Evolutionary conservation across 2,888 invertebrate genomes (phyloP), one percentile per base, ranked within the genome.

Genomic region (Mythimna albipuncta): DNA sequence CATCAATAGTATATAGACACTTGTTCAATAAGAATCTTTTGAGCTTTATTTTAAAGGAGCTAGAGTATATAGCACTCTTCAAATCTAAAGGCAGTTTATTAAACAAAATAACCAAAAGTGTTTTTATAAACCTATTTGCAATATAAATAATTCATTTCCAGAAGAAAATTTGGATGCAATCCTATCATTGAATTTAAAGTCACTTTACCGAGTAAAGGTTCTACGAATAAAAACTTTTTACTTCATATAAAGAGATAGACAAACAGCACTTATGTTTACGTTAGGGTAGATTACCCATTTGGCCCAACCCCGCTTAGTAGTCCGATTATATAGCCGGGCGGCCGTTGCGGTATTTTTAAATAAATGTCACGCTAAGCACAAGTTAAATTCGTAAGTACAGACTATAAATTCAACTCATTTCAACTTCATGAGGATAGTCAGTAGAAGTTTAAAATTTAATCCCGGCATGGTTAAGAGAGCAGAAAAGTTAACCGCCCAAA

Each of bases 381-480:
- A 88, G 85, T 84, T 86, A 87, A 89, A 89, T 89, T 89, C 87
- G 80, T 86, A 88, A 90, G 87, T 89, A 88, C 87, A 89, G 87
- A 88, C 88, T 90, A 91, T 92, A 93, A 93, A 93, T 93, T 91
- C 89, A 92, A 91, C 91, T 93, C 91, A 92, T 91, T 91, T 91
- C 89, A 93, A 93, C 92, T 93, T 93, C 92, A 92, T 91, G 91
- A 92, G 91, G 91, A 91, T 92, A 94, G 93, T 91, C 91, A 84
- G 91, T 88, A 85, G 88, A 93, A 94, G 92, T 94, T 94, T 92
- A 93, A 94, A 94, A 94, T 94, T 94, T 94, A 93, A 95, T 95
- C 92, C 93, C 81, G 86, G 88, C 89, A 86, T 88, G 91, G 90
- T 90, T 91, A 93, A 93, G 92, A 93, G 92, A 93, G 92, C 91